Evolutionary conservation across 1,140 invertebrate genomes (phyloP).

Genomic region (Lethrus apterus): DNA sequence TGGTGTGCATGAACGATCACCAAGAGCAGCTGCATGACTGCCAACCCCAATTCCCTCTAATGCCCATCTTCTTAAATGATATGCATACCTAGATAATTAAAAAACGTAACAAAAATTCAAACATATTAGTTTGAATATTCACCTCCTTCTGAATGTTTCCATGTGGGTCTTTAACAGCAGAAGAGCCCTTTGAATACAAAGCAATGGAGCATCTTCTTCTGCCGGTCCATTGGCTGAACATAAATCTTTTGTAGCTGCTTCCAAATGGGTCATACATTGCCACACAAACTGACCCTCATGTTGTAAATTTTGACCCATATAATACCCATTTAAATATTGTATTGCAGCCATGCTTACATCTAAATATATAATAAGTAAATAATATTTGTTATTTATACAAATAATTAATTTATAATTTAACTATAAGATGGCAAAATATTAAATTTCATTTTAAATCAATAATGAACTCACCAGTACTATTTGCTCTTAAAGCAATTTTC

Average conservation of each 20-base stretch:
- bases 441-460: no score
- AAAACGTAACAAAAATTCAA: no score
- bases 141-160: constrained; percentile 80
- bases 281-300: constrained; percentile 88
- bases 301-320: constrained; percentile 82
- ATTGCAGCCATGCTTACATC: constrained; percentile 92
- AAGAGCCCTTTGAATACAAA: constrained; percentile 83
- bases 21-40: constrained; percentile 58
- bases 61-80: constrained; percentile 77
- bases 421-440: not conserved
- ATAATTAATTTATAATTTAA: no score
- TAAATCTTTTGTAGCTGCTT: constrained; percentile 67
- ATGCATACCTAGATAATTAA: constrained; percentile 69
- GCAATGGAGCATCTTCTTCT: constrained; percentile 64
- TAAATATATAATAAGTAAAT: constrained; percentile 26
- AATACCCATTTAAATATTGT: constrained; percentile 86
- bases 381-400: not conserved
- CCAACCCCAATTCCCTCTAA: constrained; percentile 71
- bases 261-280: constrained; percentile 84
- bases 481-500: constrained; percentile 83
- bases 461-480: constrained; percentile 68
- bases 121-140: no score
- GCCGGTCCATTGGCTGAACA: constrained; percentile 43
- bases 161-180: constrained; percentile 84
- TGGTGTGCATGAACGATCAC: constrained; percentile 45